A percentile compares a stretch with the other conserved stretches of the same genome.
Conservation (phyloP, 2,113 vertebrate species). For the Albula goreensis region DNA sequence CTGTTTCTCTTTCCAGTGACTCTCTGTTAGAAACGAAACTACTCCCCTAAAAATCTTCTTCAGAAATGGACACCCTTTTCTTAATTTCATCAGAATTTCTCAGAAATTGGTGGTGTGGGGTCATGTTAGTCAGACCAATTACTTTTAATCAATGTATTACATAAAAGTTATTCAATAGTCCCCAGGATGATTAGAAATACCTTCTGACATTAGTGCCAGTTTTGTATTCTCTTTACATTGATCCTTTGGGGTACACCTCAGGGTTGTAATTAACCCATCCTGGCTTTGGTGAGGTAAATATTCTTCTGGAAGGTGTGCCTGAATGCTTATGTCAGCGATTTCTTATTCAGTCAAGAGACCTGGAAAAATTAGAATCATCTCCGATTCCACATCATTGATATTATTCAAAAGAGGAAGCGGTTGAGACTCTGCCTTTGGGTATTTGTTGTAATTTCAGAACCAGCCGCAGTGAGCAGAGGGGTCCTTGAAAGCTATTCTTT, state of each 20-base stretch:
- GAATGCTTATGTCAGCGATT: background rate
- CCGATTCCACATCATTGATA: background rate
- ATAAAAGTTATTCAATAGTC: background rate
- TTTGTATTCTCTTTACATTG: background rate
- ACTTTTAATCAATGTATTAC: background rate
- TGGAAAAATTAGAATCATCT: background rate
- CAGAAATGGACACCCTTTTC: background rate
- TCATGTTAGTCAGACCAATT: too few relatives aligned
- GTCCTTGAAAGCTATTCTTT: conserved; percentile 16
- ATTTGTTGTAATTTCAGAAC: background rate
- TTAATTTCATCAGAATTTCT: background rate
- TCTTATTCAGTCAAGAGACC: background rate
- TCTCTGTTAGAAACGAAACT: background rate
- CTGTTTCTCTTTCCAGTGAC: background rate
- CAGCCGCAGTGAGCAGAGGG: conserved; percentile 9
- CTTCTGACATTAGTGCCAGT: background rate
- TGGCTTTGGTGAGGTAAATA: background rate
- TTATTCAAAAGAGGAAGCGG: conserved; percentile 9
- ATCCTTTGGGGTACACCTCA: background rate
- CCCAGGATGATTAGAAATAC: background rate
- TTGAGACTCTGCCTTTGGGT: background rate
- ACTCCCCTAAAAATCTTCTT: background rate
- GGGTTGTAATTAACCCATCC: background rate
- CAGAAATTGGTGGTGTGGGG: too few relatives aligned
- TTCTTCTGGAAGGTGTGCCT: background rate